A percentile compares a stretch with the other conserved stretches of the same genome.
These are phyloP conservation scores for Philopedon plagiatum DNA, from an alignment of 2,888 invertebrate genomes.

Conservation along the genomic window DNA sequence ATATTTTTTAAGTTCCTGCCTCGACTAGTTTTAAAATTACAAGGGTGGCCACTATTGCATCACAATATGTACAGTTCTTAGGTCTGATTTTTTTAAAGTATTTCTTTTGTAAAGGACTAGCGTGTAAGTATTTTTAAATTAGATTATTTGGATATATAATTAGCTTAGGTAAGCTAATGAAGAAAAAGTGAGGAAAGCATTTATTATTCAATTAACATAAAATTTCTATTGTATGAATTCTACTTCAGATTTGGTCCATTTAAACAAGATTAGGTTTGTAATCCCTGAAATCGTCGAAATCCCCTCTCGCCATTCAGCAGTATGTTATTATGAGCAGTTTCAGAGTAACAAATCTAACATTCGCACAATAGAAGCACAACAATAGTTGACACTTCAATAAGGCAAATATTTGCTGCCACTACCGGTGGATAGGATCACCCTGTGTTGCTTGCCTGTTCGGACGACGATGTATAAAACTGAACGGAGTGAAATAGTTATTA, in stretches of 20 bases:
- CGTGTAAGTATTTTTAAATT: too few relatives aligned
- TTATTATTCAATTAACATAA: conserved; percentile 19
- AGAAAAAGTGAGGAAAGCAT: neutral
- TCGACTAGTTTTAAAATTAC: too few relatives aligned
- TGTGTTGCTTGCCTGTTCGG: conserved; percentile 5
- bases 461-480: conserved; percentile 13
- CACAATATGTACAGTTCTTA: too few relatives aligned
- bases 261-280: conserved; percentile 48
- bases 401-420: conserved; percentile 68
- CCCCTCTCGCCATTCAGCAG: conserved; percentile 23
- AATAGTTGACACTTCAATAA: conserved; percentile 70
- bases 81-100: too few relatives aligned
- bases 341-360: conserved; percentile 65
- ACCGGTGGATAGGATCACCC: conserved; percentile 36
- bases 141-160: too few relatives aligned
- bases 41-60: too few relatives aligned
- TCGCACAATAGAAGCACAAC: conserved; percentile 65
- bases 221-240: conserved; percentile 17
- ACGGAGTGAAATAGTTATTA: too few relatives aligned
- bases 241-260: conserved; percentile 21
- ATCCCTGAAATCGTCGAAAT: conserved; percentile 38
- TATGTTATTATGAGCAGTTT: conserved; percentile 48
- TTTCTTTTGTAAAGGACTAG: too few relatives aligned
- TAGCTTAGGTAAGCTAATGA: neutral
- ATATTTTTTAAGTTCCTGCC: too few relatives aligned